Evolutionary conservation across 2,888 invertebrate species (phyloP).

Genomic region (Tridacna gigas): DNA sequence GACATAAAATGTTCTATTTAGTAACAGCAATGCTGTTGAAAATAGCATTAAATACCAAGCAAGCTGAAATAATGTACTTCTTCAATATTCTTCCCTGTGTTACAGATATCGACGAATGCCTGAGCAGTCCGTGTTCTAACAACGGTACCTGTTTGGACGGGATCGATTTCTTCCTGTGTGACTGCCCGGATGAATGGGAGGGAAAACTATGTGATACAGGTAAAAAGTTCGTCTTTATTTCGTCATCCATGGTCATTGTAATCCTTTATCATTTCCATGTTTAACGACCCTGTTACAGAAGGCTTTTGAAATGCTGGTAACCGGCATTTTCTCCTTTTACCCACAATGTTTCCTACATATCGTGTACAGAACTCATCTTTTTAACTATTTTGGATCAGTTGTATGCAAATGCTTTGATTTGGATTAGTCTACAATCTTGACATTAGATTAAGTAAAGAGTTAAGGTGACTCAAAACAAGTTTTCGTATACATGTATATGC

Average conservation of each 20-base stretch:
- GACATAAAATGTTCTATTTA: background rate
- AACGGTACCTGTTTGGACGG: conserved; percentile 20
- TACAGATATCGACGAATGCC: conserved; percentile 21
- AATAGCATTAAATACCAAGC: no score
- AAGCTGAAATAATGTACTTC: background rate
- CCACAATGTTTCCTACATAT: no score
- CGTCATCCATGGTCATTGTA: background rate
- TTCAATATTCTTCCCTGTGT: background rate
- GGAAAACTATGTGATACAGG: conserved; percentile 12
- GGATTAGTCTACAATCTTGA: no score
- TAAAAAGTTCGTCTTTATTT: background rate
- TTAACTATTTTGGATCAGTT: no score
- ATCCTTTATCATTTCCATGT: background rate
- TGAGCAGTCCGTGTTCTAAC: conserved; percentile 9
- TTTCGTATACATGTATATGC: no score
- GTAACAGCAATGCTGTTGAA: background rate
- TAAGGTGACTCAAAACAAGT: no score
- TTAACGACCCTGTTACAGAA: no score
- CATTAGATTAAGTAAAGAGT: no score
- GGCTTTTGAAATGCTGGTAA: no score
- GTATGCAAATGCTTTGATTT: no score
- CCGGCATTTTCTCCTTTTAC: no score
- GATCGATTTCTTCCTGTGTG: conserved; percentile 22
- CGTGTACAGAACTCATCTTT: no score
- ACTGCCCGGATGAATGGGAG: conserved; percentile 14